Percentiles rank a stretch among this genome's conserved stretches.
Conservation (phyloP, 2,113 vertebrate species). For the Erpornis zantholeuca region DNA sequence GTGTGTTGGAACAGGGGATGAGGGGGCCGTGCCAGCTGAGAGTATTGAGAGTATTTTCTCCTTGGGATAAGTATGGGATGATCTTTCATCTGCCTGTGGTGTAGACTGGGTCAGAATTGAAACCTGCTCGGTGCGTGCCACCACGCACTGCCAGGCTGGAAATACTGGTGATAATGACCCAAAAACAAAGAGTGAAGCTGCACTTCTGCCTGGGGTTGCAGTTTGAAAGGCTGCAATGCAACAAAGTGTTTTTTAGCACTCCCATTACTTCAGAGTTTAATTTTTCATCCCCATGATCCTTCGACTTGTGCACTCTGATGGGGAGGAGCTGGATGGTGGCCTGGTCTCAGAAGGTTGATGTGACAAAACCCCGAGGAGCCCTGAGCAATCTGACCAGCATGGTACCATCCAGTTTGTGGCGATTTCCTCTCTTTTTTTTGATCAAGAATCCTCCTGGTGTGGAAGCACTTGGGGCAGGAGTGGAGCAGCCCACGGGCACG, state of each 20-base stretch:
- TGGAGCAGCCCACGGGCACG: not conserved
- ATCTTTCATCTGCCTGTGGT: not conserved
- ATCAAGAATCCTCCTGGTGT: not conserved
- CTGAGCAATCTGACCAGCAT: not conserved
- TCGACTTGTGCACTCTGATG: fast-evolving
- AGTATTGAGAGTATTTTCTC: not conserved
- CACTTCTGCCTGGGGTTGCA: fast-evolving
- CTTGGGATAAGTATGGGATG: not conserved
- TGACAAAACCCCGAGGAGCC: not conserved
- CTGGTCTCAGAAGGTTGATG: not conserved
- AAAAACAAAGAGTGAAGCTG: not conserved
- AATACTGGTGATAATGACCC: not conserved
- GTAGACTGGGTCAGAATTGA: not conserved
- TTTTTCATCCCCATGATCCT: not conserved
- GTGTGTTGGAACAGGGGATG: not conserved
- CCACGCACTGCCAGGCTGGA: not conserved
- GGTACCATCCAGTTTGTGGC: not conserved
- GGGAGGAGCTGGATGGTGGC: not conserved
- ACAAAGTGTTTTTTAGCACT: not conserved
- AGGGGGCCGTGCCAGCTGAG: not conserved
- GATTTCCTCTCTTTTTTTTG: not conserved
- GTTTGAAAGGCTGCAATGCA: not conserved
- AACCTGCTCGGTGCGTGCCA: not conserved
- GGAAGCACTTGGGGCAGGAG: not conserved
- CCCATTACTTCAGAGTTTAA: not conserved